These are phyloP conservation scores for Drosophila merina DNA, from an alignment of 2,888 invertebrate genomes.

Conservation along the genomic window DNA sequence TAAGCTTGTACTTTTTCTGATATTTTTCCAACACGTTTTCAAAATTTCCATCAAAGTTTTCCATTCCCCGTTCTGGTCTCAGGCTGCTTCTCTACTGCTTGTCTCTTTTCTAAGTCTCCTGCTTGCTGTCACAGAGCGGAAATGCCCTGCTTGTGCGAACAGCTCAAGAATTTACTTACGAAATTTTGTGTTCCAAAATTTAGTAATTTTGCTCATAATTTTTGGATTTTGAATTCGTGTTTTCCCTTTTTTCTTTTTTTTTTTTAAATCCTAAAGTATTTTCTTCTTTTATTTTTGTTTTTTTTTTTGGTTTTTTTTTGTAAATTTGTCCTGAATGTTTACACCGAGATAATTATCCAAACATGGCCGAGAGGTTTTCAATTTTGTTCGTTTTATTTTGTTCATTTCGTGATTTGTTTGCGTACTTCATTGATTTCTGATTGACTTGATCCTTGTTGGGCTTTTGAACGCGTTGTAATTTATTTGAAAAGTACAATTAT, in stretches of 20 bases:
- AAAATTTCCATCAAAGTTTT: slow-evolving; percentile 76
- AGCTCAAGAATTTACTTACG: slow-evolving; percentile 72
- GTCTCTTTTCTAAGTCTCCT: slow-evolving; percentile 32
- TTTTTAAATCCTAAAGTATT: slow-evolving; percentile 59
- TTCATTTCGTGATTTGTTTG: slow-evolving; percentile 58
- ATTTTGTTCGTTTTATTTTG: slow-evolving; percentile 71
- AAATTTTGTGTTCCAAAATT: slow-evolving; percentile 81
- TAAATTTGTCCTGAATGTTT: slow-evolving; percentile 81
- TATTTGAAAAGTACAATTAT: slow-evolving; percentile 65
- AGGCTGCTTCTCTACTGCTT: slow-evolving; percentile 50
- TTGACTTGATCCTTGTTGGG: slow-evolving; percentile 41
- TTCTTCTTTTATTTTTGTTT: slow-evolving; percentile 54
- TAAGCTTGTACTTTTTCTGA: slow-evolving; percentile 90
- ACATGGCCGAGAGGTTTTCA: slow-evolving; percentile 82
- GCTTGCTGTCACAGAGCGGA: slow-evolving; percentile 29
- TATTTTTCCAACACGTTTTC: slow-evolving; percentile 83
- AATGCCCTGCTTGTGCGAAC: slow-evolving; percentile 54
- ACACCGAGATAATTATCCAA: slow-evolving; percentile 84
- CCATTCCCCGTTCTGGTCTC: slow-evolving; percentile 40
- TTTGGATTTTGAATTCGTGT: slow-evolving; percentile 71
- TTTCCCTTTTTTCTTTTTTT: slow-evolving; percentile 47
- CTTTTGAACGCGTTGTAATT: slow-evolving; percentile 65
- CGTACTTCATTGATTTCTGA: slow-evolving; percentile 46
- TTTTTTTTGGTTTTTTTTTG: slow-evolving; percentile 56
- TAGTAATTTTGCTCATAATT: slow-evolving; percentile 76